Base-by-base conservation (phyloP, 2,797 vertebrate species). In the Lagocephalus sceleratus region DNA sequence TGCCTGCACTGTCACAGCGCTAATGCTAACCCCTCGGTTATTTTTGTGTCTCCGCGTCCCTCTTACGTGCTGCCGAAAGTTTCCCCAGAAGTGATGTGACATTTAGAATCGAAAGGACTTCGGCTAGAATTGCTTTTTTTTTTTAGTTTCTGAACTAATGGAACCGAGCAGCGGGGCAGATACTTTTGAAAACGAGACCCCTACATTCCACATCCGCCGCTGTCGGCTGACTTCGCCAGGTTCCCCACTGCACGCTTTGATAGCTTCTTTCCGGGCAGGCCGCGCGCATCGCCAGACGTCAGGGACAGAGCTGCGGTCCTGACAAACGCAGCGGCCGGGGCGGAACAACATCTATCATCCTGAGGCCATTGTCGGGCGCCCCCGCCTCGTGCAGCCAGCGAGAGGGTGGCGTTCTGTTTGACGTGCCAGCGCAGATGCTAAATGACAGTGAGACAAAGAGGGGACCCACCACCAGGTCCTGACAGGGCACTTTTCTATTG, bases 381-480 rank as follows among this genome's bases (percentile, higher is more conserved):
- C 78, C 80, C 83, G 82, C 85, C 79, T 78, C 71, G 22, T 60
- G 59, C 71, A 82, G 82, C 79, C 73, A 80, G 82, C 29, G 71
- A 44, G 72, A 82, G 79, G 82, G 79, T 83, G 84, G 81, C 71
- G 81, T 85, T 81, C 78, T 66, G 26, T 75, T 70, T 75, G 86
- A 90, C 85, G 87, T 85, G 74, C 84, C 71, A 26, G 61, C 61
- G 71, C 82, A 82, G 88, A 90, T 85, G 85, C 83, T 89, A 90
- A 90, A 85, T 83, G 85, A 88, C 81, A 85, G 81, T 89, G 88
- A 88, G 88, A 89, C 85, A 87, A 87, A 87, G 81, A 82, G 81
- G 78, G 70, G 81, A 73, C 78, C 74, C 57, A 60, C 72, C 84
- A 71, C 61, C 84, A 68, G 63, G 78, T 80, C 86, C 86, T 86